A percentile compares a stretch with the other conserved stretches of the same genome.
Evolutionary conservation across 2,888 invertebrate species (phyloP).

Genomic region (Stenurella melanura): DNA sequence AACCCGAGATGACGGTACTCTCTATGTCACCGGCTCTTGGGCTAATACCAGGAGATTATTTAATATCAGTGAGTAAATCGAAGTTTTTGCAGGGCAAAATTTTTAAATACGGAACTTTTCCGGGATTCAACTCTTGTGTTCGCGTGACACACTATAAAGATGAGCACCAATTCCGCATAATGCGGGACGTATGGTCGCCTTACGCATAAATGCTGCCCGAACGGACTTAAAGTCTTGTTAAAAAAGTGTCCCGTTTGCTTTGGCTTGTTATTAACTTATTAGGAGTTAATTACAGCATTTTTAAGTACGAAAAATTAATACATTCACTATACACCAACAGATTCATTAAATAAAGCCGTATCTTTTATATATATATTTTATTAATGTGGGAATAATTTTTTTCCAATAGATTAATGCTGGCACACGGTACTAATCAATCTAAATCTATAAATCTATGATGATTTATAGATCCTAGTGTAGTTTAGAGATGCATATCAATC

Average conservation of each 20-base stretch:
- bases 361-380: constrained; percentile 25
- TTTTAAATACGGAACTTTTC: too few species aligned
- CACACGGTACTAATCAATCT: constrained; percentile 31
- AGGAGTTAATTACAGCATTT: background rate
- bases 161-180: too few species aligned
- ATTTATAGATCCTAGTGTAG: constrained; percentile 33
- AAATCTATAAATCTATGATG: constrained; percentile 36
- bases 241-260: background rate
- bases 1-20: too few species aligned
- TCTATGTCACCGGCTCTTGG: too few species aligned
- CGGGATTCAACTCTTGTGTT: too few species aligned
- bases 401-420: constrained; percentile 16
- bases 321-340: background rate
- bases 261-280: background rate
- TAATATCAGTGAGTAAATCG: too few species aligned
- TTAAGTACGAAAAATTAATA: background rate
- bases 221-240: too few species aligned
- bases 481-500: constrained; percentile 30
- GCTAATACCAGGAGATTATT: too few species aligned
- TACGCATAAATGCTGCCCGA: too few species aligned
- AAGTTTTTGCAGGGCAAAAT: too few species aligned
- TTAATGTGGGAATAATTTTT: constrained; percentile 28
- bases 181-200: too few species aligned
- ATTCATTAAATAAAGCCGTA: constrained; percentile 11
- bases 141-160: too few species aligned